These are phyloP conservation scores for Labeo calbasu DNA, from an alignment of 2,797 vertebrate species.

Conservation along the genomic window DNA sequence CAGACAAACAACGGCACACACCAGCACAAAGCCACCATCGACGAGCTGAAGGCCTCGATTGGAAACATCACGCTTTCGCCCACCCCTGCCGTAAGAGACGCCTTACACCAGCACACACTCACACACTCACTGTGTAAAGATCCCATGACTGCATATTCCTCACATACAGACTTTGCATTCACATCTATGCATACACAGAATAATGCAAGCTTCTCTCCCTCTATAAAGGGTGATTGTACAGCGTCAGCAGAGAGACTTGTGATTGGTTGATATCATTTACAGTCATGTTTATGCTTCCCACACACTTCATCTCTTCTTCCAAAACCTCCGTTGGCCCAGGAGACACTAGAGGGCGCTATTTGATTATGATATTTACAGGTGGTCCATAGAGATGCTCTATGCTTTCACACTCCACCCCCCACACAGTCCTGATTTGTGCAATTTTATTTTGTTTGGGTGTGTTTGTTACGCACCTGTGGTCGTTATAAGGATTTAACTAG, in stretches of 20 bases:
- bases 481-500: conserved; percentile 23
- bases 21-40: conserved; percentile 87
- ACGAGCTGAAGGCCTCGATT: conserved; percentile 94
- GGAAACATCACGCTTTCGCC: conserved; percentile 93
- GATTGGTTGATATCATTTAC: conserved; percentile 38
- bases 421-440: neutral
- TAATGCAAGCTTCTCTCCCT: neutral
- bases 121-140: neutral
- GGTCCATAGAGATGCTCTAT: neutral
- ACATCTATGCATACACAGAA: conserved; percentile 11
- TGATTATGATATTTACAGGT: neutral
- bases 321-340: neutral
- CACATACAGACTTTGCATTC: neutral
- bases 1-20: conserved; percentile 88
- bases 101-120: conserved; percentile 7
- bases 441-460: neutral
- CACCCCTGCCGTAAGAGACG: conserved; percentile 82
- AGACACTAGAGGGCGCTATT: conserved; percentile 42
- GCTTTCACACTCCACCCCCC: neutral
- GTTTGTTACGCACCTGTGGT: conserved; percentile 16
- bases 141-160: neutral
- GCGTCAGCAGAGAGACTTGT: conserved; percentile 15
- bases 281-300: conserved; percentile 17
- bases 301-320: conserved; percentile 14
- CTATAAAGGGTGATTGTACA: conserved; percentile 32